Percentiles rank a stretch among this genome's conserved stretches.
These are phyloP conservation scores for Dipodomys spectabilis DNA, from an alignment of 2,113 vertebrate species.

Conservation along the genomic window DNA sequence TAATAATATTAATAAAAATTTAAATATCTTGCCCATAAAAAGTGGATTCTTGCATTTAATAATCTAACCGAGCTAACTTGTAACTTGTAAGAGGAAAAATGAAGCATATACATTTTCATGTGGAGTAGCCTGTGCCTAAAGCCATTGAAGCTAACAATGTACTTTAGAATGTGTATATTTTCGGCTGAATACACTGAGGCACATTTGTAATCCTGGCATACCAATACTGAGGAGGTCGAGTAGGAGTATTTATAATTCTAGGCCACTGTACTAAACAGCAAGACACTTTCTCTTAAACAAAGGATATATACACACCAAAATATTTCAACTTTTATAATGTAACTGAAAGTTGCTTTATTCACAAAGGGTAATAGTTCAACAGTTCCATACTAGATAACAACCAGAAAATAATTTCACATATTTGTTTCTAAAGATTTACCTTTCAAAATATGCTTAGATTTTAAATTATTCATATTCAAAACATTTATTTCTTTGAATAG, in stretches of 20 bases:
- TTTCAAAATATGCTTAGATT: conserved; percentile 9
- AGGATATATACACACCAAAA: neutral
- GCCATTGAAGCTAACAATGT: neutral
- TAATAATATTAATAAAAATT: neutral
- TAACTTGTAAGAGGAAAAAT: neutral
- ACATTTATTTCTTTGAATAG: neutral
- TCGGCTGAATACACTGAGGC: neutral
- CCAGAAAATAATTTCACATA: neutral
- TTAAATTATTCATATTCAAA: conserved; percentile 41
- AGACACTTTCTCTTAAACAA: neutral
- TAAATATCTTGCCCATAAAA: neutral
- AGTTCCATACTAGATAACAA: neutral
- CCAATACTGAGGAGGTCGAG: no score
- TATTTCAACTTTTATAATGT: conserved; percentile 1
- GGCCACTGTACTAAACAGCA: no score
- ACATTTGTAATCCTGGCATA: no score
- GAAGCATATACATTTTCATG: conserved; percentile 30
- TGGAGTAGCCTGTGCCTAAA: neutral
- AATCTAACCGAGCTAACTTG: neutral
- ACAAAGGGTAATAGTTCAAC: neutral
- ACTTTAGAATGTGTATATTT: neutral
- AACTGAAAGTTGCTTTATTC: conserved; percentile 19
- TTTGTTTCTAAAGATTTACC: neutral
- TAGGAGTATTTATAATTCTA: no score
- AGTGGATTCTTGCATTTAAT: conserved; percentile 10